Base-by-base conservation (phyloP, 2,888 invertebrate species). In the Plebejus argus region DNA sequence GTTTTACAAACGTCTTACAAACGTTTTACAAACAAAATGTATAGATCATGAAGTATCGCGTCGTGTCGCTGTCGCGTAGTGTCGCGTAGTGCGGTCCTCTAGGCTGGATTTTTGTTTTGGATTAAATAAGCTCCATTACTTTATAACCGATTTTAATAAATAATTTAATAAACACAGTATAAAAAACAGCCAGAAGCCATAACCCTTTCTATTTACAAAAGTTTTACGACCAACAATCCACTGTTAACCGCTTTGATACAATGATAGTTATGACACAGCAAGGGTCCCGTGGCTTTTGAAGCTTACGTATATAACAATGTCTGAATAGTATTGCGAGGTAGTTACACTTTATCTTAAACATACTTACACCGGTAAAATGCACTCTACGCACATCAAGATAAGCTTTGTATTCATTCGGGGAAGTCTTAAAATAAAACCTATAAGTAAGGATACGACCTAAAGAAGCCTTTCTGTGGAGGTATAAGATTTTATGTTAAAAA, bases 191-290 rank as follows among this genome's bases (percentile, higher is more conserved):
- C 39, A 39, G 10, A 33, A 15, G 5, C 28, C 28, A 66, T 28
- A 28, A 28, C 28, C 6, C 33, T 66, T n/a, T 33, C 20, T 33
- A 77, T 72, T 72, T 23, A 58, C 56, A 15, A 35, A 39, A 58
- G 23, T 56, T 71, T 56, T 58, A 71, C 53, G 56, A n/a, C 18
- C 58, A 20, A n/a, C 78, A 76, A 79, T 70, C 76, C 77, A 80
- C 78, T 76, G 76, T 79, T 78, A 78, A 77, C 77, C 77, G 78
- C 79, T 79, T 81, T 78, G 78, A 58, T 78, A 71, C 75, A 80
- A 81, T 81, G 61, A 80, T 79, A 77, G 77, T 77, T 79, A 78
- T 81, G 81, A 78, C 80, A 79, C 81, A 79, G 77, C 76, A 76
- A 78, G 75, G 77, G 76, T 79, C 80, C 80, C 79, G 72, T 79